phyloP scores from a whole-genome alignment of 2,888 invertebrate species.

The Cartodere bifasciata region DNA sequence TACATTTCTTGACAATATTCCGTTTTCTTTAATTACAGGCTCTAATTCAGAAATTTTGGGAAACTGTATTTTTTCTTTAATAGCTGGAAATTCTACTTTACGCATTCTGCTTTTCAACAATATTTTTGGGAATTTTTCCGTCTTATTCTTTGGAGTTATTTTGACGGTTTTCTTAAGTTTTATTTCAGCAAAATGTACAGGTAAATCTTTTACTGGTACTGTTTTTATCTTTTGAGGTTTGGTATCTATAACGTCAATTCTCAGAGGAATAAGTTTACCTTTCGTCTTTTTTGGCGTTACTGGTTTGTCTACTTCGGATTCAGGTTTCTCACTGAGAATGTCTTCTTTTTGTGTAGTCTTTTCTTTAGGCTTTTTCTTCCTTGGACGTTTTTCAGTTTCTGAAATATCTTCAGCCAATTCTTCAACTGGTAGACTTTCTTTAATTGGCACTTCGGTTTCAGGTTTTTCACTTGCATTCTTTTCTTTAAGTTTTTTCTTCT shows the following conservation, averaged over 20 bases:
- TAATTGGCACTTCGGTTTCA: conserved; percentile 16
- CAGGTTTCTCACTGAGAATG: too few relatives aligned
- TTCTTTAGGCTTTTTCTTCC: conserved; percentile 14
- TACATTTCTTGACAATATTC: conserved; percentile 37
- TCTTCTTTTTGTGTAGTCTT: conserved; percentile 15
- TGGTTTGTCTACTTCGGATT: conserved; percentile 19
- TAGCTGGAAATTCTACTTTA: conserved; percentile 36
- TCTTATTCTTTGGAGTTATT: conserved; percentile 24
- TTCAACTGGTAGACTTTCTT: conserved; percentile 13
- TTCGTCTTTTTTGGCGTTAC: conserved; percentile 19
- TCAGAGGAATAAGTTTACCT: conserved; percentile 42
- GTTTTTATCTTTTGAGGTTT: conserved; percentile 19
- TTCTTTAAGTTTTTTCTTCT: conserved; percentile 11
- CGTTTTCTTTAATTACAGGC: conserved; percentile 30
- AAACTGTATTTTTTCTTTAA: conserved; percentile 25
- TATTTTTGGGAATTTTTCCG: conserved; percentile 46
- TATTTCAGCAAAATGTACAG: conserved; percentile 43
- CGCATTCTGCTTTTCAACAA: conserved; percentile 60
- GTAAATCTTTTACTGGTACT: conserved; percentile 28
- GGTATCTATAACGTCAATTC: conserved; percentile 47
- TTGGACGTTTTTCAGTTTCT: conserved; percentile 21
- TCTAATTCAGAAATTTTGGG: conserved; percentile 29
- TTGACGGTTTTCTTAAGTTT: conserved; percentile 45
- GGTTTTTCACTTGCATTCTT: conserved; percentile 15
- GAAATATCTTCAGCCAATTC: conserved; percentile 27